Evolutionary conservation across 2,888 invertebrate species (phyloP).

Genomic region (Rhopalosiphum nymphaeae): DNA sequence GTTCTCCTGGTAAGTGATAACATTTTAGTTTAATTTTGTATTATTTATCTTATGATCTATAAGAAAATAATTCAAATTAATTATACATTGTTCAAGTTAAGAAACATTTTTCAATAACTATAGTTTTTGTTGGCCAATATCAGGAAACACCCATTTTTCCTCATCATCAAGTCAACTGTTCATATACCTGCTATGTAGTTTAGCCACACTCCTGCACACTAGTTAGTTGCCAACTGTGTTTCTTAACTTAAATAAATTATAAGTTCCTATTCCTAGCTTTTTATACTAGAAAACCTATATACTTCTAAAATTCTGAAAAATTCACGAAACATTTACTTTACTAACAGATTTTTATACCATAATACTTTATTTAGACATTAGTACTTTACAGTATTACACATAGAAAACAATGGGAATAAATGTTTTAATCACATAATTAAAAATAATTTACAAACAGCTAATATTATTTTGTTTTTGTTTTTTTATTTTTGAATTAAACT

Average conservation of each 20-base stretch:
- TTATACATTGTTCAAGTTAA: too few species aligned
- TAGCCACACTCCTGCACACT: too few species aligned
- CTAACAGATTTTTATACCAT: neutral
- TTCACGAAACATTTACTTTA: neutral
- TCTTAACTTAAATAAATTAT: too few species aligned
- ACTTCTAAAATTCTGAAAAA: neutral
- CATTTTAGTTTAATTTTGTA: conserved; percentile 1
- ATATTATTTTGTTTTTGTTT: neutral
- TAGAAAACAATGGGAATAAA: neutral
- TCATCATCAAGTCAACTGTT: too few species aligned
- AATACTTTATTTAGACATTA: neutral
- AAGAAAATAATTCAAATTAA: neutral
- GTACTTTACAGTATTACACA: neutral
- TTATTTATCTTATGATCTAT: neutral
- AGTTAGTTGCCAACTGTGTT: too few species aligned
- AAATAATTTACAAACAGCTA: neutral
- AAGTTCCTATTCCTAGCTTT: neutral
- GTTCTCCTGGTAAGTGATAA: conserved; percentile 77
- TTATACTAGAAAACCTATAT: neutral
- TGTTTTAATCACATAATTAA: neutral
- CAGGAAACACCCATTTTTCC: too few species aligned
- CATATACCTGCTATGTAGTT: too few species aligned
- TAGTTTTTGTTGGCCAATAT: too few species aligned
- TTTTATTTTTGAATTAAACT: neutral
- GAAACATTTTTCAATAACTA: too few species aligned